phyloP scores from a whole-genome alignment of 2,797 vertebrate genomes.

The Xiphorhynchus erythropygius region DNA sequence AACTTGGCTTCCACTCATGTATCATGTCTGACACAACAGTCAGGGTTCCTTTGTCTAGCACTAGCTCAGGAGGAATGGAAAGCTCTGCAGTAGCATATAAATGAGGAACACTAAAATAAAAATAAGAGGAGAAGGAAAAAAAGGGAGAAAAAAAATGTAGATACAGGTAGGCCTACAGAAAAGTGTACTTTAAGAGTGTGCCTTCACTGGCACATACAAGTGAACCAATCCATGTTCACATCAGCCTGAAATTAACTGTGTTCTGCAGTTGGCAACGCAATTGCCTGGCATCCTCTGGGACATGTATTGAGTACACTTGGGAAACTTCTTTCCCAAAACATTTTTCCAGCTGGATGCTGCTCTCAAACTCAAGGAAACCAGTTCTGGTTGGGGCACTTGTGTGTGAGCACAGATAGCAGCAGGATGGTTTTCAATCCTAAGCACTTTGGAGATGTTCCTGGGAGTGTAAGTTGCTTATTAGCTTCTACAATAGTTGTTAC shows the following conservation, averaged over 20 bases:
- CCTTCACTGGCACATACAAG: background rate
- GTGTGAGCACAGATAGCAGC: background rate
- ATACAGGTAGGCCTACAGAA: background rate
- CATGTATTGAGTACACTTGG: fast-evolving
- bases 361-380: background rate
- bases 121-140: background rate
- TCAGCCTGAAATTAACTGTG: background rate
- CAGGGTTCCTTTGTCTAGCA: conserved; percentile 67
- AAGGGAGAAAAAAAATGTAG: background rate
- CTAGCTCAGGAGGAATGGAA: conserved; percentile 54
- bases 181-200: background rate
- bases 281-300: background rate
- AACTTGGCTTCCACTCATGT: conserved; percentile 72
- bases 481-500: background rate
- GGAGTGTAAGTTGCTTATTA: background rate
- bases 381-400: background rate
- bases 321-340: background rate
- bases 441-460: background rate
- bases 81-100: conserved; percentile 51
- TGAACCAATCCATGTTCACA: background rate
- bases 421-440: background rate
- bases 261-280: background rate
- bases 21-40: conserved; percentile 75
- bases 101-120: background rate
- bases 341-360: background rate